Evolutionary conservation across 2,113 vertebrate genomes (phyloP), one percentile per base, ranked within the genome.

Genomic region (Erpornis zantholeuca): DNA sequence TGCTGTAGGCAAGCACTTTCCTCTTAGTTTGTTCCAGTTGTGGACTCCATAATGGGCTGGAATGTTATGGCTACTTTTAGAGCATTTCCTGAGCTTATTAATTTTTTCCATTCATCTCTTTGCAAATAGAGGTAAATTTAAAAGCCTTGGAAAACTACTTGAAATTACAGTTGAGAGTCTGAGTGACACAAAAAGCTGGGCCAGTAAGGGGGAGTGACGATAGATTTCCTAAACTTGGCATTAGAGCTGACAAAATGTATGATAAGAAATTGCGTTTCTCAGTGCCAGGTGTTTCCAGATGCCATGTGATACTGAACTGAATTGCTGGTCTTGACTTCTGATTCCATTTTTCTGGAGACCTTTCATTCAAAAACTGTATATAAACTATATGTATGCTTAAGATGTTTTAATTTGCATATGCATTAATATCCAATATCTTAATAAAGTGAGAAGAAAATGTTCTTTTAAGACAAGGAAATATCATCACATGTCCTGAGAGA

Each of bases 101-200:
- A 6, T 82, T 96, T 90, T 97, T 96, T 96, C 95, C 95, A 42
- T 92, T 96, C 71, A 88, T 92, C 54, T 93, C 50, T 83, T 96
- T 95, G 88, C 90, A 92, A 96, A 92, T 88, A 44, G 50, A 60
- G 61, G 61, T 73, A 89, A 75, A 84, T 89, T 63, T 75, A 76
- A 95, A 84, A 60, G 65, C 59, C 11, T 80, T 90, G 86, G 88
- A 92, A 95, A 94, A 94, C 20, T n/a, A 68, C 52, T 19, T 72
- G 13, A 72, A 93, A 69, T 69, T 10, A 68, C 24, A n/a, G 31
- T 44, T 44, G 53, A 36, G 50, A 63, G 21, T 45, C 33, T 27
- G 31, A 12, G 17, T 65, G 78, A 18, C 20, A 19, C 3, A 59
- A 23, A 69, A 72, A 17, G 6, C 59, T 88, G 31, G 12, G 16